Evolutionary conservation across 2,113 vertebrate species (phyloP).

Genomic region (Chunga burmeisteri): DNA sequence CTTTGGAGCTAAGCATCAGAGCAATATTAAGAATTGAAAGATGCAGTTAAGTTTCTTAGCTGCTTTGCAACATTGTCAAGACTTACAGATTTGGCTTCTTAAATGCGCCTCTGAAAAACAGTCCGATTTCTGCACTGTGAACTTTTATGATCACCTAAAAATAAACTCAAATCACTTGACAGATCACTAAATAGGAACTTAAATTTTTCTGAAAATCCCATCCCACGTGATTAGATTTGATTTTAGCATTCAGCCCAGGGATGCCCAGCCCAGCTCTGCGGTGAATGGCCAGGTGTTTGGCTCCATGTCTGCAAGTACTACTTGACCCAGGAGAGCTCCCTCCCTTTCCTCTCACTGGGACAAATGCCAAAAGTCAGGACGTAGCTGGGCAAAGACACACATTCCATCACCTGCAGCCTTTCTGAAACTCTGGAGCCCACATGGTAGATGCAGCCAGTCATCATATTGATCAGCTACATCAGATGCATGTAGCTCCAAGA

Average conservation of each 20-base stretch:
- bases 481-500: neutral
- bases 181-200: neutral
- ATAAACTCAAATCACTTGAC: neutral
- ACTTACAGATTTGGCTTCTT: neutral
- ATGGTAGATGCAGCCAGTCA: neutral
- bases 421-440: neutral
- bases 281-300: neutral
- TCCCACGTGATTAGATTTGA: neutral
- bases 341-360: neutral
- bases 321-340: neutral
- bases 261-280: neutral
- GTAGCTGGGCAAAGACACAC: neutral
- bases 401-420: neutral
- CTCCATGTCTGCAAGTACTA: neutral
- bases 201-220: neutral
- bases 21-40: neutral
- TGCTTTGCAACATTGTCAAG: neutral
- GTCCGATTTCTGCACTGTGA: neutral
- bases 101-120: neutral
- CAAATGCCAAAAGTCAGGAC: neutral
- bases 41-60: neutral
- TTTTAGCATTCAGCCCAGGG: neutral
- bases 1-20: neutral
- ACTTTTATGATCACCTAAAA: neutral
- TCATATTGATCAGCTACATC: fast-evolving